phyloP scores from a whole-genome alignment of 64 coral and sea anemone species.

The Montipora efflorescens region DNA sequence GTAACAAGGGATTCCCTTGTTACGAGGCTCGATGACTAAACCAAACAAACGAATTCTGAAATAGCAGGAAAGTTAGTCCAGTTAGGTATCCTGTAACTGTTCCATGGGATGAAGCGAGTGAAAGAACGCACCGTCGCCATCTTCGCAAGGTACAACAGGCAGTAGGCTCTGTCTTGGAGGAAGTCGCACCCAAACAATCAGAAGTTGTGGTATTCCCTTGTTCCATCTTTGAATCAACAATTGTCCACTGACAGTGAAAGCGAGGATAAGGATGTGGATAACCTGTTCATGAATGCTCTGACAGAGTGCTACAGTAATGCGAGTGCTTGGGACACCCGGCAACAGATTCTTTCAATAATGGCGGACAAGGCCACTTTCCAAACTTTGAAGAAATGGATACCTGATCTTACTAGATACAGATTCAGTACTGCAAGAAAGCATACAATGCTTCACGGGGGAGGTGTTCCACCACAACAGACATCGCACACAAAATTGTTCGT shows the following conservation, averaged over 20 bases:
- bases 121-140: constrained; percentile 64
- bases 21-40: too few relatives aligned
- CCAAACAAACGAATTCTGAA: constrained; percentile 15
- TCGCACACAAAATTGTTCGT: too few relatives aligned
- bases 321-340: constrained; percentile 29
- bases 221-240: constrained; percentile 41
- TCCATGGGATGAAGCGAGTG: constrained; percentile 62
- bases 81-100: constrained; percentile 51
- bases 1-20: too few relatives aligned
- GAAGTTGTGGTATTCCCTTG: constrained; percentile 60
- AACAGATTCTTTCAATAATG: too few relatives aligned
- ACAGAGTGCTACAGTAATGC: constrained; percentile 72
- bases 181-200: constrained; percentile 71
- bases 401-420: too few relatives aligned
- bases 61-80: constrained; percentile 78
- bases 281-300: constrained; percentile 59
- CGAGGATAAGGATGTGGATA: constrained; percentile 47
- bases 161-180: constrained; percentile 69
- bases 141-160: constrained; percentile 77
- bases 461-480: too few relatives aligned
- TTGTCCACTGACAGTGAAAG: not conserved
- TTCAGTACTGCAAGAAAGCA: too few relatives aligned
- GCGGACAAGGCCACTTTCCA: too few relatives aligned
- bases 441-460: too few relatives aligned
- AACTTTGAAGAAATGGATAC: too few relatives aligned